Percentiles rank a stretch among this genome's conserved stretches.
These are phyloP conservation scores for Stegophylla sp. DNA, from an alignment of 2,888 invertebrate species.

Conservation along the genomic window DNA sequence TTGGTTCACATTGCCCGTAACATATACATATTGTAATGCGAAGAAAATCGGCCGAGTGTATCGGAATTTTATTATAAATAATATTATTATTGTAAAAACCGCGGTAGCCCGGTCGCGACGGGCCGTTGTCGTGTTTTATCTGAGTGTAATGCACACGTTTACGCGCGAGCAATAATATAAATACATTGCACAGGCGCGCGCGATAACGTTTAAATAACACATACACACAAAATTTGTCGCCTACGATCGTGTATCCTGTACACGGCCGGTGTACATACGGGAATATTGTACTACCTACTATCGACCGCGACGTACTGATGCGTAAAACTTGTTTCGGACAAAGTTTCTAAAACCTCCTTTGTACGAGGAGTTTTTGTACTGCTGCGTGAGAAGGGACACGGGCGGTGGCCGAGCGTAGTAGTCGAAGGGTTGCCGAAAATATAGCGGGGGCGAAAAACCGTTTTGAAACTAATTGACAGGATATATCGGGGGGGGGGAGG, in stretches of 20 bases:
- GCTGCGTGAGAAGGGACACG: not conserved
- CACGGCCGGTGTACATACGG: not conserved
- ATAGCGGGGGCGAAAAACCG: not conserved
- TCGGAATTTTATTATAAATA: not conserved
- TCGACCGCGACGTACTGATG: conserved; percentile 4
- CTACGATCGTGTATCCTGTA: not conserved
- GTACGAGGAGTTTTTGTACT: conserved; percentile 1
- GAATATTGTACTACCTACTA: not conserved
- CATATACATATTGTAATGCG: no score
- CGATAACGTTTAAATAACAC: not conserved
- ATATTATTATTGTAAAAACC: conserved; percentile 3
- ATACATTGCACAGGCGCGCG: not conserved
- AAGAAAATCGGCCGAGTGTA: not conserved
- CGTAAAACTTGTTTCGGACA: conserved; percentile 46
- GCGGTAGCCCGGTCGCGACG: no score
- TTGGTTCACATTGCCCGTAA: no score
- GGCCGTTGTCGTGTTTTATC: not conserved
- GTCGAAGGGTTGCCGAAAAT: conserved; percentile 16
- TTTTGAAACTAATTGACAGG: conserved; percentile 24
- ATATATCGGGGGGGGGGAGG: not conserved
- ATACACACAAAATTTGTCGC: not conserved
- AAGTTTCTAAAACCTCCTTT: conserved; percentile 42
- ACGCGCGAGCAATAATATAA: not conserved
- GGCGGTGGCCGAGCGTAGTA: not conserved
- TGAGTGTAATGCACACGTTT: no score